Percentiles rank a stretch among this genome's conserved stretches.
These are phyloP conservation scores for Pseudachorutes palmiensis DNA, from an alignment of 1,140 invertebrate species.

Conservation along the genomic window DNA sequence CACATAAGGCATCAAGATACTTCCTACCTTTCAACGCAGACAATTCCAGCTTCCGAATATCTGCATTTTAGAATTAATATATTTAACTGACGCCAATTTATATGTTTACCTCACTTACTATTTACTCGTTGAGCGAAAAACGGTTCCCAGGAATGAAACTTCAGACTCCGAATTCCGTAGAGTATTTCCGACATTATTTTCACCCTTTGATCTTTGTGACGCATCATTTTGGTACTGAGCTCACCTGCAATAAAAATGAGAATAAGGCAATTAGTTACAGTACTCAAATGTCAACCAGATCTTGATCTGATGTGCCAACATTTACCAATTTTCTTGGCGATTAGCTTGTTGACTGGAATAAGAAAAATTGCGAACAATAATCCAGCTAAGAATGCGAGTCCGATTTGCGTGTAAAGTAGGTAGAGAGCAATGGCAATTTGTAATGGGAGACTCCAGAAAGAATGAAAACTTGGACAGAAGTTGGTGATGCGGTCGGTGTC, in stretches of 20 bases:
- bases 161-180: slow-evolving; percentile 76
- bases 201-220: slow-evolving; percentile 80
- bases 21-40: slow-evolving; percentile 73
- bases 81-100: not conserved
- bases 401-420: slow-evolving; percentile 77
- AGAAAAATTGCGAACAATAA: slow-evolving; percentile 74
- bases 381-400: slow-evolving; percentile 81
- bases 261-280: too few species aligned
- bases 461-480: slow-evolving; percentile 90
- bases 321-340: slow-evolving; percentile 82
- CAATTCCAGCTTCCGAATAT: slow-evolving; percentile 60
- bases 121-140: slow-evolving; percentile 66
- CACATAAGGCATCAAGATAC: slow-evolving; percentile 96
- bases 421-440: slow-evolving; percentile 71
- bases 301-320: too few species aligned
- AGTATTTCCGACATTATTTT: slow-evolving; percentile 81
- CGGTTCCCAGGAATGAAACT: slow-evolving; percentile 88
- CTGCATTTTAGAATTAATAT: slow-evolving; percentile 44
- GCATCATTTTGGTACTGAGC: slow-evolving; percentile 81
- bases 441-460: slow-evolving; percentile 72
- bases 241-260: slow-evolving; percentile 43
- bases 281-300: too few species aligned
- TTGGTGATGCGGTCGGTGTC: slow-evolving; percentile 78
- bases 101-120: slow-evolving; percentile 37
- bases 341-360: slow-evolving; percentile 86